Evolutionary conservation across 2,888 invertebrate genomes (phyloP).

Genomic region (Timema podura): DNA sequence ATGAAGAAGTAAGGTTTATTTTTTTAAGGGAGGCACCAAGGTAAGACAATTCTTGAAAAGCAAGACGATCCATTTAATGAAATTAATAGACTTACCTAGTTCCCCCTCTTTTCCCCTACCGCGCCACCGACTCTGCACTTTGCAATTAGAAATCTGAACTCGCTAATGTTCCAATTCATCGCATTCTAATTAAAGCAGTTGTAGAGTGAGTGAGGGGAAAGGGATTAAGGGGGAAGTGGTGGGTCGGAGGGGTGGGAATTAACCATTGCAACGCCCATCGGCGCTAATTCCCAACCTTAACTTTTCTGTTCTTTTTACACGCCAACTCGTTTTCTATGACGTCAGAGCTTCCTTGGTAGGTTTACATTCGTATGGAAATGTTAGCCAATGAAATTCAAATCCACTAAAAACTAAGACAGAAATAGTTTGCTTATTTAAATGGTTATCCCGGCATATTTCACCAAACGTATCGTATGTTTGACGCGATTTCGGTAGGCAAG

Average conservation of each 20-base stretch:
- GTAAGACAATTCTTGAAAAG: slow-evolving; percentile 11
- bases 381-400: no score
- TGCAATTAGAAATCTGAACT: slow-evolving; percentile 22
- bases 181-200: slow-evolving; percentile 21
- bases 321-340: no score
- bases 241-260: neutral
- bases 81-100: slow-evolving; percentile 11
- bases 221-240: neutral
- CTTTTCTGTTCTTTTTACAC: no score
- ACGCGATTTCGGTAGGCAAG: no score
- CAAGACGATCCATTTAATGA: slow-evolving; percentile 20
- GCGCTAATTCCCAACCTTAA: no score
- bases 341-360: no score
- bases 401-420: no score
- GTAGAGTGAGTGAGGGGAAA: neutral
- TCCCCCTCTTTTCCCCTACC: neutral
- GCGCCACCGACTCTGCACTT: slow-evolving; percentile 13
- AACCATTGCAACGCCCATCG: neutral
- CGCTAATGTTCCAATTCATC: slow-evolving; percentile 22
- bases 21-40: neutral
- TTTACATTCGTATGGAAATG: no score
- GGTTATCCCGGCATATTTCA: no score
- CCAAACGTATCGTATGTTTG: no score
- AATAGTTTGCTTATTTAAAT: no score
- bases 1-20: slow-evolving; percentile 9